Conservation (phyloP, 2,888 invertebrate species). For the Chymomyza procnemis region DNA sequence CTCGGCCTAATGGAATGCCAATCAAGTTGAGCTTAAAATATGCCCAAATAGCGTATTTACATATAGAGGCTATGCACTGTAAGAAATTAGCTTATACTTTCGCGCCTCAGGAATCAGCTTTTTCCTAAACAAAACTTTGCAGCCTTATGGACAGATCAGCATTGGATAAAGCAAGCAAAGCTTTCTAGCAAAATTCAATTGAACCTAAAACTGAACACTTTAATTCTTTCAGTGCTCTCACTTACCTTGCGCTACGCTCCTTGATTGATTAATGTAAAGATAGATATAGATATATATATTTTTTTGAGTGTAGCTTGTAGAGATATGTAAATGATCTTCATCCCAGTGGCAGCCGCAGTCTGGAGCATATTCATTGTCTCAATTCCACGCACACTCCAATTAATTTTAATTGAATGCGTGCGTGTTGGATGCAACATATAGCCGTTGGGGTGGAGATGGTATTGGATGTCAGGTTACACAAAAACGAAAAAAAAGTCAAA, state of each 20-base stretch:
- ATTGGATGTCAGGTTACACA: not conserved
- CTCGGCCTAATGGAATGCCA: slow-evolving; percentile 18
- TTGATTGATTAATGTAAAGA: too few species aligned
- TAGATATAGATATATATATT: too few species aligned
- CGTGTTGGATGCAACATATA: not conserved
- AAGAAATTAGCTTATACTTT: too few species aligned
- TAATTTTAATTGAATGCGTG: slow-evolving; percentile 73
- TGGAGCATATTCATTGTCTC: slow-evolving; percentile 1
- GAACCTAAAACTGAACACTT: too few species aligned
- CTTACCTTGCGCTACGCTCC: too few species aligned
- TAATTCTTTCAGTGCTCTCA: too few species aligned
- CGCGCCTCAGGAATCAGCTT: too few species aligned
- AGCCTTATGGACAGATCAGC: too few species aligned
- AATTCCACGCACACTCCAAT: slow-evolving; percentile 61
- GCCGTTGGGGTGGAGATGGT: not conserved
- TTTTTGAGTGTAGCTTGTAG: slow-evolving; percentile 17
- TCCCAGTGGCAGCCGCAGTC: not conserved
- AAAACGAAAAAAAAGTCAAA: not conserved
- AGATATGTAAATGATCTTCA: slow-evolving; percentile 18
- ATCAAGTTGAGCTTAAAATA: slow-evolving; percentile 7
- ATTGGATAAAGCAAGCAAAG: too few species aligned
- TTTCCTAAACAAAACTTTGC: too few species aligned
- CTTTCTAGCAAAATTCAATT: too few species aligned
- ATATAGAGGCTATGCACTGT: not conserved
- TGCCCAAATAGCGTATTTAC: not conserved